Percentiles rank a stretch among this genome's conserved stretches.
phyloP scores from a whole-genome alignment of 2,797 vertebrate genomes.

The Oceanodroma leucorhoa region DNA sequence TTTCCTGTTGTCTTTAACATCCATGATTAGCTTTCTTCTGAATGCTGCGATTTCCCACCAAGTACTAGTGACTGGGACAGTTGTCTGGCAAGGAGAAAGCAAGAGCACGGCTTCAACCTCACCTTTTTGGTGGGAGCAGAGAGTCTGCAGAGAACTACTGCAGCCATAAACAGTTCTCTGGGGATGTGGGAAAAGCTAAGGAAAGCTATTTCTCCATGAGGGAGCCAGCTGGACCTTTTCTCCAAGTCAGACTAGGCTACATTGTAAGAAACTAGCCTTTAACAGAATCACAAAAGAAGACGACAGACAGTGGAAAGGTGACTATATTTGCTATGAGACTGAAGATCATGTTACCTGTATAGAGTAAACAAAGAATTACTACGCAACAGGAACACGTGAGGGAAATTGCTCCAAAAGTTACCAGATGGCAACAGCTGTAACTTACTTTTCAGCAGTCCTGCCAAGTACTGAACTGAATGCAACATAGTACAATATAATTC shows the following conservation, averaged over 20 bases:
- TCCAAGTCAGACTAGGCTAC: not conserved
- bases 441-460: slow-evolving; percentile 35
- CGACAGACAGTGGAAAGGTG: not conserved
- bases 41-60: not conserved
- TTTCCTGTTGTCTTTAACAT: not conserved
- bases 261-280: not conserved
- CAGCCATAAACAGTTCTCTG: not conserved
- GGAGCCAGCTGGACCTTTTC: not conserved
- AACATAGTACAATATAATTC: slow-evolving; percentile 28
- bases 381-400: not conserved
- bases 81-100: not conserved
- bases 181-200: not conserved
- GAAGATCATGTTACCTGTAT: not conserved
- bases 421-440: slow-evolving; percentile 59
- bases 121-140: not conserved
- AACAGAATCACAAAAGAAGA: not conserved
- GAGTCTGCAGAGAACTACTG: not conserved
- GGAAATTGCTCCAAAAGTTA: slow-evolving; percentile 30
- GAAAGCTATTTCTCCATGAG: not conserved
- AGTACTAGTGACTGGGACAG: not conserved
- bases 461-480: slow-evolving; percentile 1
- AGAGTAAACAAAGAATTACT: not conserved
- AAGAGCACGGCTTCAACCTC: not conserved
- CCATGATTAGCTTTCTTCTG: not conserved
- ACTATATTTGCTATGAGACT: not conserved